A percentile compares a stretch with the other conserved stretches of the same genome.
phyloP scores from a whole-genome alignment of 2,888 invertebrate species.

The Agrilus biguttatus region DNA sequence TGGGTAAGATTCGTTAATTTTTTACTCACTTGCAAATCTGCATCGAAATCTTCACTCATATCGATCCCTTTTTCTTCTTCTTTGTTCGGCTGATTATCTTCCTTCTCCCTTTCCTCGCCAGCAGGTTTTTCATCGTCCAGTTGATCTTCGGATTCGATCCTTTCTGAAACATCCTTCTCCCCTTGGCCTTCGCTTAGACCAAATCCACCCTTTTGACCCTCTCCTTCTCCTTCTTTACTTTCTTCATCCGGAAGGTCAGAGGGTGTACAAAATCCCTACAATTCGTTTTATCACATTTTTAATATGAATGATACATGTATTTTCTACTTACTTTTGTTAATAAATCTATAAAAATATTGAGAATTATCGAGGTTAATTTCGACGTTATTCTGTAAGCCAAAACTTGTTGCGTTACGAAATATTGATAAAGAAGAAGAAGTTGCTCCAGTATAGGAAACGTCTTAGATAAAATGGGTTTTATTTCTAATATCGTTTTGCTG shows the following conservation, averaged over 20 bases:
- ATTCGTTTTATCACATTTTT: background rate
- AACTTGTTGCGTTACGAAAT: slow-evolving; percentile 63
- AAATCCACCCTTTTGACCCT: slow-evolving; percentile 51
- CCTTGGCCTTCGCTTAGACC: slow-evolving; percentile 90
- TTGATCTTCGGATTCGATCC: slow-evolving; percentile 80
- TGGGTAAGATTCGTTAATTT: background rate
- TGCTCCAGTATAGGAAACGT: slow-evolving; percentile 63
- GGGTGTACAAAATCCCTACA: slow-evolving; percentile 82
- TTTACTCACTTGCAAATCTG: slow-evolving; percentile 51
- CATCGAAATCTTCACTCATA: slow-evolving; percentile 93
- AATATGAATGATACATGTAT: background rate
- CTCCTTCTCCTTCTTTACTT: slow-evolving; percentile 36
- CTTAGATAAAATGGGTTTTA: slow-evolving; percentile 14
- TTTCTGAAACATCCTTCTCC: slow-evolving; percentile 88
- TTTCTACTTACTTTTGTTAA: slow-evolving; percentile 43
- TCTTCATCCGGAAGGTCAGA: slow-evolving; percentile 66
- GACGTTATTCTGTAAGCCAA: slow-evolving; percentile 63
- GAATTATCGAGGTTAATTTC: slow-evolving; percentile 69
- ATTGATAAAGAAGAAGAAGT: slow-evolving; percentile 58
- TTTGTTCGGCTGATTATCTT: slow-evolving; percentile 58
- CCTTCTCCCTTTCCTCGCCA: slow-evolving; percentile 53
- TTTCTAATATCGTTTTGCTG: slow-evolving; percentile 7
- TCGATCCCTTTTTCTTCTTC: slow-evolving; percentile 89
- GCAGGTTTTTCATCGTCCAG: slow-evolving; percentile 76
- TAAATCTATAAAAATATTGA: slow-evolving; percentile 75